Conservation (phyloP, 2,113 vertebrate species). For the Etheostoma spectabile region DNA sequence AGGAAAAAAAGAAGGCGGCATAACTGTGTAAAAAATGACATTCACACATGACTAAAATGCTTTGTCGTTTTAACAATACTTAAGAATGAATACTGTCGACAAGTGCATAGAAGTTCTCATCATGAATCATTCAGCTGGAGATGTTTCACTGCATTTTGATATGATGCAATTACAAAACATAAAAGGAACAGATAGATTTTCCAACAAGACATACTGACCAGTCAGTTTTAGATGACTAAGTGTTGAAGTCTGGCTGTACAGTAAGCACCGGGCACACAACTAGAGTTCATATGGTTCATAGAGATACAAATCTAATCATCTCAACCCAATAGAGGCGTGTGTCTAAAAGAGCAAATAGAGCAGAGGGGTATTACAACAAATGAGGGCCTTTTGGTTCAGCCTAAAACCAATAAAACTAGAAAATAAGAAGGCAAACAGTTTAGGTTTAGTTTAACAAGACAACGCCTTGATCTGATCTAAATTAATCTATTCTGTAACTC, state of each 20-base stretch:
- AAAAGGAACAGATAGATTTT: background rate
- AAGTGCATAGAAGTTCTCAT: background rate
- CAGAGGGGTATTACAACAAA: background rate
- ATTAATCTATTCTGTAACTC: background rate
- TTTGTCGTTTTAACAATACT: background rate
- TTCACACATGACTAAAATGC: background rate
- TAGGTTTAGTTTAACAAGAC: too few species aligned
- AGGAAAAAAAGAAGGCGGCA: too few species aligned
- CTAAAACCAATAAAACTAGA: background rate
- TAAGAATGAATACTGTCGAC: background rate
- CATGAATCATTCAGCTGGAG: too few species aligned
- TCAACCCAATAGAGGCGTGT: slow-evolving; percentile 34
- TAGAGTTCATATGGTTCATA: slow-evolving; percentile 61
- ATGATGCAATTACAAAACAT: background rate
- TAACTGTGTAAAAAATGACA: background rate
- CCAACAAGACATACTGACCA: background rate
- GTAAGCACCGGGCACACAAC: slow-evolving; percentile 15
- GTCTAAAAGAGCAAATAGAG: slow-evolving; percentile 14
- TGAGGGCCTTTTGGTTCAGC: background rate
- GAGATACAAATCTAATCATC: slow-evolving; percentile 53
- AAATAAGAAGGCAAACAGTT: background rate
- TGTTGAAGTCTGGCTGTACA: slow-evolving; percentile 6
- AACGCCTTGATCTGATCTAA: background rate
- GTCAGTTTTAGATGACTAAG: background rate
- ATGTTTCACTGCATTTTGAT: background rate